These are phyloP conservation scores for Adelognathus sp. DNA, from an alignment of 2,888 invertebrate species.

Conservation along the genomic window DNA sequence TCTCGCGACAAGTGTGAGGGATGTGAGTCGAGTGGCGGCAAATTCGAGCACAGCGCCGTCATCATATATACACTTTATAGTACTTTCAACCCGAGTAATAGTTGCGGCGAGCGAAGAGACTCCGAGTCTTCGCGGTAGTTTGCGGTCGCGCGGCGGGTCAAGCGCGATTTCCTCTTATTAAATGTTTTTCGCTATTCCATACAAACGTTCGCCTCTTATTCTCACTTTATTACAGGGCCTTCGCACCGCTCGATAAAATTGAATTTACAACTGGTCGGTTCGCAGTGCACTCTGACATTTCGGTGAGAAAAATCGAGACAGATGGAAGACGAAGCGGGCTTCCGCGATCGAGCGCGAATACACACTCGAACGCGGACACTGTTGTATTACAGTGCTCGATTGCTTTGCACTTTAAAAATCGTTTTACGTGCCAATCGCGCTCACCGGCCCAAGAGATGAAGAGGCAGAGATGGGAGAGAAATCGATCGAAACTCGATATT, in stretches of 20 bases:
- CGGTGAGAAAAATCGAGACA: constrained; percentile 16
- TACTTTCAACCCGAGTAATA: not conserved
- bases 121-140: constrained; percentile 9
- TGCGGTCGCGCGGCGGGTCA: constrained; percentile 28
- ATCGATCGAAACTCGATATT: constrained; percentile 58
- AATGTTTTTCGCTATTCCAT: constrained; percentile 8
- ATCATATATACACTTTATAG: not conserved
- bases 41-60: constrained; percentile 2
- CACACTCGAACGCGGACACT: constrained; percentile 8
- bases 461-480: not conserved
- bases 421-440: not conserved
- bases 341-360: not conserved
- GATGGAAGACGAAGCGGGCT: not conserved
- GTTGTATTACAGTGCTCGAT: constrained; percentile 32
- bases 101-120: not conserved
- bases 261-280: not conserved
- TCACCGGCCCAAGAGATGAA: not conserved
- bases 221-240: not conserved
- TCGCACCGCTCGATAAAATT: not conserved
- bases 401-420: constrained; percentile 32
- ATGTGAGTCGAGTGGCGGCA: constrained; percentile 19
- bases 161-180: constrained; percentile 31
- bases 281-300: constrained; percentile 18
- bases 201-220: constrained; percentile 9
- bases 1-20: constrained; percentile 1